Evolutionary conservation across 2,797 vertebrate species (phyloP).

Genomic region (Brachymystax lenok): DNA sequence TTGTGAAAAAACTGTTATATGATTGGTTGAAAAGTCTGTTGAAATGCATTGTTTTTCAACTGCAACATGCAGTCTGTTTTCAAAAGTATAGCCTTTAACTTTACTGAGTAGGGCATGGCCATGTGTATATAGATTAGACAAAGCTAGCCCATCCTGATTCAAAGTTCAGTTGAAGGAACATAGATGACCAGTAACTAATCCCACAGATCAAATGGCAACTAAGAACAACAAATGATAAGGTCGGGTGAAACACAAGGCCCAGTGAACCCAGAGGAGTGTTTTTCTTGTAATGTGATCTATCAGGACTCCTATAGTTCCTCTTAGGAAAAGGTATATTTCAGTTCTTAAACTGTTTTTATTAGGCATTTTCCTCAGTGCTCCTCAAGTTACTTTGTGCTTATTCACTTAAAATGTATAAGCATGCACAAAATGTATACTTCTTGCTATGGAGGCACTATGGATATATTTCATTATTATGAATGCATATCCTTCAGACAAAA

Average conservation of each 20-base stretch:
- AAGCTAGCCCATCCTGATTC: not conserved
- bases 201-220: conserved; percentile 19
- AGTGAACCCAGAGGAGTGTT: conserved; percentile 22
- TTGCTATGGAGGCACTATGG: not conserved
- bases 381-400: too few relatives aligned
- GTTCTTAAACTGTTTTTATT: not conserved
- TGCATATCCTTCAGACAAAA: not conserved
- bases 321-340: not conserved
- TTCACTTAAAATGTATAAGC: too few relatives aligned
- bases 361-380: too few relatives aligned
- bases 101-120: not conserved
- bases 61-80: not conserved
- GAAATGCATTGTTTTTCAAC: too few relatives aligned
- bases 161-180: not conserved
- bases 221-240: conserved; percentile 25
- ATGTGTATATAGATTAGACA: not conserved
- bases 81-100: not conserved
- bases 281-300: conserved; percentile 19
- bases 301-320: conserved; percentile 1
- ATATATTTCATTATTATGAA: not conserved
- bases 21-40: not conserved
- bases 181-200: not conserved
- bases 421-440: not conserved
- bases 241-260: conserved; percentile 24
- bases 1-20: not conserved